phyloP scores from a whole-genome alignment of 2,888 invertebrate genomes.

The Clivina fossor region DNA sequence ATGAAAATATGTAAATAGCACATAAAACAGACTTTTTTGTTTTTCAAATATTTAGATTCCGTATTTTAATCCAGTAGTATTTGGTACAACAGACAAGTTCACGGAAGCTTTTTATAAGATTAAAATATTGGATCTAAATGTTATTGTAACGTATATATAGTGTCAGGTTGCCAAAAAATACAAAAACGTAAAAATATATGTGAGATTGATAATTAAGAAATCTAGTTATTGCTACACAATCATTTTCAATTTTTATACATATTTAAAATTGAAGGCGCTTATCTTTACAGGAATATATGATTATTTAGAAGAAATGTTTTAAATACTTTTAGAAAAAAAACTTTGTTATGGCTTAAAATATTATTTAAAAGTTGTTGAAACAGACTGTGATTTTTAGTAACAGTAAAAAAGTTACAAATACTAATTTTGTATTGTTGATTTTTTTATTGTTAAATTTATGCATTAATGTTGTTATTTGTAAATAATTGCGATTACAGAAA shows the following conservation, averaged over 20 bases:
- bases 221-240: constrained; percentile 27
- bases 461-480: constrained; percentile 29
- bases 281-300: no score
- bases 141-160: not conserved
- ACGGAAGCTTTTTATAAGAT: not conserved
- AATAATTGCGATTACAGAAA: constrained; percentile 24
- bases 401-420: not conserved
- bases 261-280: constrained; percentile 24
- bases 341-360: no score
- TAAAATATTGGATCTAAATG: not conserved
- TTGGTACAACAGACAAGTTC: no score
- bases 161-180: not conserved
- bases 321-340: no score
- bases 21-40: no score
- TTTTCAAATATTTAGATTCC: no score
- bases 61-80: no score
- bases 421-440: constrained; percentile 16
- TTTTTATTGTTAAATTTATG: constrained; percentile 29
- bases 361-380: constrained; percentile 17
- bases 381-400: constrained; percentile 28
- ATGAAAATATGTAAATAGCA: no score
- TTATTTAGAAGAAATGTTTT: no score
- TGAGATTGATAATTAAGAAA: no score
- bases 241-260: constrained; percentile 31
- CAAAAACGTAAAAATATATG: constrained; percentile 1